These are phyloP conservation scores for Nothobranchius kuhntae DNA, from an alignment of 2,113 vertebrate genomes.

Conservation along the genomic window DNA sequence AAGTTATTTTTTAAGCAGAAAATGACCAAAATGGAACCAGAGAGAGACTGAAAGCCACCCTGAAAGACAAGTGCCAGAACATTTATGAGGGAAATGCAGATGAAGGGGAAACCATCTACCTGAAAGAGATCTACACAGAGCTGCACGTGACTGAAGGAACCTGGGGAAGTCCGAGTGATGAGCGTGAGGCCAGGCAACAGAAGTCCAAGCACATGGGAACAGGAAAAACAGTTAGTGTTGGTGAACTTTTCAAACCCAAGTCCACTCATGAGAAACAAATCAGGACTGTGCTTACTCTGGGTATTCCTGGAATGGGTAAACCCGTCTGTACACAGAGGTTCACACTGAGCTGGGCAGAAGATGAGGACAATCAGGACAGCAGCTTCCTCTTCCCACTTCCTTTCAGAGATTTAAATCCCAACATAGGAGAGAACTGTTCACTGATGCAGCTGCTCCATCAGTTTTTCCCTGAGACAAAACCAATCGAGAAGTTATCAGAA, in stretches of 20 bases:
- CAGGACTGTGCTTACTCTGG: constrained; percentile 45
- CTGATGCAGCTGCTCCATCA: constrained; percentile 44
- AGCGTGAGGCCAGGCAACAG: constrained; percentile 40
- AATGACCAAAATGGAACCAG: neutral
- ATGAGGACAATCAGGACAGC: constrained; percentile 40
- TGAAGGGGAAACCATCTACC: constrained; percentile 31
- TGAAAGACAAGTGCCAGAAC: constrained; percentile 39
- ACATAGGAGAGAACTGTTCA: constrained; percentile 15
- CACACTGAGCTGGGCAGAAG: constrained; percentile 47
- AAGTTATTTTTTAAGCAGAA: constrained; percentile 14
- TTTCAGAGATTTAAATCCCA: constrained; percentile 51
- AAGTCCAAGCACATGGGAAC: neutral
- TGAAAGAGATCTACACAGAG: constrained; percentile 47
- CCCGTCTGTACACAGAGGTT: constrained; percentile 40
- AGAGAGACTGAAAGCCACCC: constrained; percentile 26
- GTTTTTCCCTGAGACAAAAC: constrained; percentile 41
- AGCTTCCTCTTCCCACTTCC: constrained; percentile 39
- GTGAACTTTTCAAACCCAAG: constrained; percentile 36
- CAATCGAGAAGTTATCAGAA: constrained; percentile 18
- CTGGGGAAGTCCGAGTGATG: constrained; percentile 24
- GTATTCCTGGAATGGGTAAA: constrained; percentile 50
- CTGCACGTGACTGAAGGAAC: constrained; percentile 36
- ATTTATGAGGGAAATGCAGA: constrained; percentile 44
- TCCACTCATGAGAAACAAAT: constrained; percentile 26
- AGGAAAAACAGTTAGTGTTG: constrained; percentile 11